Evolutionary conservation across 2,888 invertebrate genomes (phyloP).

Genomic region (Leptopilina syphax): DNA sequence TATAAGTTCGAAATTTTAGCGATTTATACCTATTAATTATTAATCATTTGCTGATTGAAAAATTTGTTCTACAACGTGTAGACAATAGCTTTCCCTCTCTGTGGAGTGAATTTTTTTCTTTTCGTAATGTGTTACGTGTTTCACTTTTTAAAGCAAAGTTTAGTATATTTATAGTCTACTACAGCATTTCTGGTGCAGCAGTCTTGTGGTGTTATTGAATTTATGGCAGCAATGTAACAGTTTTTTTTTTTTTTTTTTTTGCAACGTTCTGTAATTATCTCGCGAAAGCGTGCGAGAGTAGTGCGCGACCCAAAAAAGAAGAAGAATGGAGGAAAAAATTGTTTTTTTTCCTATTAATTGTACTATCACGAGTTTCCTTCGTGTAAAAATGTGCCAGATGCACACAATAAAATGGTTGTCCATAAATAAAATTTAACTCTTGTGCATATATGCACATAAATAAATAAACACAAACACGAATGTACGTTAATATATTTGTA

Average conservation of each 20-base stretch:
- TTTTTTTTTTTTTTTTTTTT: conserved; percentile 9
- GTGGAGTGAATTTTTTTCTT: too few relatives aligned
- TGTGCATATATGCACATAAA: not conserved
- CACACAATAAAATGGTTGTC: conserved; percentile 18
- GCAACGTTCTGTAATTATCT: conserved; percentile 30
- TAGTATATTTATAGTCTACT: conserved; percentile 26
- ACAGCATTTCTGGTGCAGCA: conserved; percentile 24
- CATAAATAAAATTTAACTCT: not conserved
- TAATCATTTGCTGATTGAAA: too few relatives aligned
- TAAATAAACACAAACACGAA: too few relatives aligned
- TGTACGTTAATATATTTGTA: too few relatives aligned
- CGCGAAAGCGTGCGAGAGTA: conserved; percentile 31
- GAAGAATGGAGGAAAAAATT: not conserved
- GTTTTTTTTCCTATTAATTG: conserved; percentile 28
- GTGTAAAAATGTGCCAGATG: conserved; percentile 20
- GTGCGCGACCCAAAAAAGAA: not conserved
- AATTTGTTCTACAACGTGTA: too few relatives aligned
- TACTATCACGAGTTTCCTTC: conserved; percentile 35
- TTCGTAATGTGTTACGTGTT: not conserved
- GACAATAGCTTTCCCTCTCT: too few relatives aligned
- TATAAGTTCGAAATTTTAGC: too few relatives aligned
- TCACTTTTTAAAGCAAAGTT: conserved; percentile 26
- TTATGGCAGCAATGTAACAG: conserved; percentile 34
- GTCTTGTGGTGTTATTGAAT: conserved; percentile 34
- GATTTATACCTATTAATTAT: too few relatives aligned